Conservation (phyloP, 2,797 vertebrate genomes). For the Sciurus vulgaris region DNA sequence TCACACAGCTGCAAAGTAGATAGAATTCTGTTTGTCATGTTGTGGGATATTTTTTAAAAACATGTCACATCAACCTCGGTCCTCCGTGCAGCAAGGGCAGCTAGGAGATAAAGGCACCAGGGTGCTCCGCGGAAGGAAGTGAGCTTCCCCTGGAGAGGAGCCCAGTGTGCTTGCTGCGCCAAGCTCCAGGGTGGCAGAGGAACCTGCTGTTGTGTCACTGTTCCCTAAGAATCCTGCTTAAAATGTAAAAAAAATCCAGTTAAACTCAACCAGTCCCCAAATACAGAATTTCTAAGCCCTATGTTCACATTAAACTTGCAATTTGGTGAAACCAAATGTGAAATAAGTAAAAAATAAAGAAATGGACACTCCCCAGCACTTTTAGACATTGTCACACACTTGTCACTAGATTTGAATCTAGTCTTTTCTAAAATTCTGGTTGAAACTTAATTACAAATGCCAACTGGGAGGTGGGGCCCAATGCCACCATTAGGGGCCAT, state of each 20-base stretch:
- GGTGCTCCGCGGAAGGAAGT: neutral
- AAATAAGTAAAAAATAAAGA: neutral
- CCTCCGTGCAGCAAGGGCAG: neutral
- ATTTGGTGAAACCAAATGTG: neutral
- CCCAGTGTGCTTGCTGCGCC: neutral
- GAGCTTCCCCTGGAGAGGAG: neutral
- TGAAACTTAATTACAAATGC: neutral
- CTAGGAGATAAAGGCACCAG: neutral
- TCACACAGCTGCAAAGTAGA: neutral
- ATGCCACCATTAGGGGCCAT: neutral
- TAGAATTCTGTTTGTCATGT: neutral
- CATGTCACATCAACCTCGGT: neutral
- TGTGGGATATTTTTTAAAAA: slow-evolving; percentile 33
- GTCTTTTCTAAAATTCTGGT: neutral
- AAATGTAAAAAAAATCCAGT: neutral
- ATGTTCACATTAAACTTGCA: neutral
- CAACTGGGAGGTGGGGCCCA: neutral
- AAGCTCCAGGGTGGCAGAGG: neutral
- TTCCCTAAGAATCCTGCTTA: neutral
- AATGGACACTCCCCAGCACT: neutral
- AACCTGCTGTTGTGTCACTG: neutral
- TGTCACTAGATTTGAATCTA: neutral
- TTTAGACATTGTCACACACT: neutral
- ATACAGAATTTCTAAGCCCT: neutral
- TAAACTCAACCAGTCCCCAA: neutral